Percentiles rank a stretch among this genome's conserved stretches.
Evolutionary conservation across 2,797 vertebrate genomes (phyloP).

Genomic region (Onychomys arenicola): DNA sequence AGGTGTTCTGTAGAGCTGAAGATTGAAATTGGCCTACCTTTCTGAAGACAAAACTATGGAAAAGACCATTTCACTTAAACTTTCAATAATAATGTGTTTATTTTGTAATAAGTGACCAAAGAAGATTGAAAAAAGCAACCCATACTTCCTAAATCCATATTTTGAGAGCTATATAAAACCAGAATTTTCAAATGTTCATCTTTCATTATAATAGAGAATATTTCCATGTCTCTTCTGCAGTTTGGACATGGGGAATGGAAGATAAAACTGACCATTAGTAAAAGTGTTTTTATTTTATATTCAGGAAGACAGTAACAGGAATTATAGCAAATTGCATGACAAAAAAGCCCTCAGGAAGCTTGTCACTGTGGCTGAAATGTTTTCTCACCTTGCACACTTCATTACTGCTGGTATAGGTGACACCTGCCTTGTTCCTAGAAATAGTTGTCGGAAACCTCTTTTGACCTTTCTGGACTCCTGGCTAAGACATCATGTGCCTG

Average conservation of each 20-base stretch:
- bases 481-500: neutral
- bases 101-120: slow-evolving; percentile 39
- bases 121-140: neutral
- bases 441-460: slow-evolving; percentile 66
- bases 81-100: slow-evolving; percentile 16
- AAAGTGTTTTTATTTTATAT: slow-evolving; percentile 27
- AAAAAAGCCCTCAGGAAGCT: slow-evolving; percentile 54
- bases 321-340: neutral
- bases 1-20: neutral
- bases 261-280: neutral
- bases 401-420: slow-evolving; percentile 51
- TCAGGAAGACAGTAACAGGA: neutral
- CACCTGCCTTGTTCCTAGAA: slow-evolving; percentile 51
- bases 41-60: slow-evolving; percentile 25
- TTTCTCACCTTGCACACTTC: slow-evolving; percentile 70
- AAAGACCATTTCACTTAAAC: neutral
- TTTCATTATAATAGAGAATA: slow-evolving; percentile 7
- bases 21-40: slow-evolving; percentile 22
- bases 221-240: slow-evolving; percentile 23
- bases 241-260: neutral
- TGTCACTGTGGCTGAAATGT: slow-evolving; percentile 70
- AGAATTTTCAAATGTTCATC: neutral
- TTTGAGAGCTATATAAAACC: neutral
- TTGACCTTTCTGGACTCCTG: slow-evolving; percentile 60
- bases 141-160: neutral